phyloP scores from a whole-genome alignment of 2,888 invertebrate species.

The Monoplex corrugatus region DNA sequence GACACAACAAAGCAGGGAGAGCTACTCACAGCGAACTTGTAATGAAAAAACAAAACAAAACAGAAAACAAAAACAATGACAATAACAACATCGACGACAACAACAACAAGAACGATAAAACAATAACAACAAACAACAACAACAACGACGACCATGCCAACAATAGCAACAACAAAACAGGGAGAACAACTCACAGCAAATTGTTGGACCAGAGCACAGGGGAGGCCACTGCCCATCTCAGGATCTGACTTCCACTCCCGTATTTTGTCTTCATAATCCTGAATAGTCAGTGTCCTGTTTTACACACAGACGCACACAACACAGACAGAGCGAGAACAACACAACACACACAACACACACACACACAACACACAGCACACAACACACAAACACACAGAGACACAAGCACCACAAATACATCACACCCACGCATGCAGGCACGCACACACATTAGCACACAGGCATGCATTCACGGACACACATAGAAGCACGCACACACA shows the following conservation, averaged over 20 bases:
- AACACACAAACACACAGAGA: not conserved
- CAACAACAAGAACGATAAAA: too few species aligned
- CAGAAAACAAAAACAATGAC: not conserved
- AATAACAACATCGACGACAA: not conserved
- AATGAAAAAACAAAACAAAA: too few species aligned
- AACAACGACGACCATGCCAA: not conserved
- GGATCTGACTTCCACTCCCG: slow-evolving; percentile 30
- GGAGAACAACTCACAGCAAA: not conserved
- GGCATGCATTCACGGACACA: not conserved
- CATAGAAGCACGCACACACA: not conserved
- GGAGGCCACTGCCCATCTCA: not conserved
- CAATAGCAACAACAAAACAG: too few species aligned
- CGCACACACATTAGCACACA: not conserved
- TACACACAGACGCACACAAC: not conserved
- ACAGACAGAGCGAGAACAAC: too few species aligned
- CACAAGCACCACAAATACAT: slow-evolving; percentile 2
- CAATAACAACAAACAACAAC: not conserved
- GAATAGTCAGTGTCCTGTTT: not conserved
- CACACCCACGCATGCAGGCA: not conserved
- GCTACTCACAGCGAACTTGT: too few species aligned
- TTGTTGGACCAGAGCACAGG: not conserved
- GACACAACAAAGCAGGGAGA: too few species aligned
- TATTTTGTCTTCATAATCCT: slow-evolving; percentile 27
- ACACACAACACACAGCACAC: not conserved
- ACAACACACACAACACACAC: slow-evolving; percentile 11